Percentiles rank a stretch among this genome's conserved stretches.
Evolutionary conservation across 2,888 invertebrate genomes (phyloP).

Genomic region (Oscheius myriophilus): DNA sequence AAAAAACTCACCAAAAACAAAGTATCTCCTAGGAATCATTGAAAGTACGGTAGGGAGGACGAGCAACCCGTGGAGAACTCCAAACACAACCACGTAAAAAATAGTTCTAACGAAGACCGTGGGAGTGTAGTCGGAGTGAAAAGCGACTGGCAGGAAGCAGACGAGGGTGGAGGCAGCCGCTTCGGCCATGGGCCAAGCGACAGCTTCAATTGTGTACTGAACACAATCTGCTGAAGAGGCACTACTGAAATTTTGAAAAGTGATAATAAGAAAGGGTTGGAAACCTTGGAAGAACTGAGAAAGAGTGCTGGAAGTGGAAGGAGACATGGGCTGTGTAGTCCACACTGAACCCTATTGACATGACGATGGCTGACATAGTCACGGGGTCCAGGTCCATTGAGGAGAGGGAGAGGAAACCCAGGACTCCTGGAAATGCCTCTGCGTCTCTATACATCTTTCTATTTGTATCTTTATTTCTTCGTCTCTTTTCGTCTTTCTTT

Average conservation of each 20-base stretch:
- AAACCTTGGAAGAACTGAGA: slow-evolving; percentile 24
- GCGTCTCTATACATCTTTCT: too few relatives aligned
- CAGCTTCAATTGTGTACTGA: slow-evolving; percentile 34
- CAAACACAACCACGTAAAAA: slow-evolving; percentile 33
- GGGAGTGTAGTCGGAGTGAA: slow-evolving; percentile 43
- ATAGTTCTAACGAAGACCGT: slow-evolving; percentile 38
- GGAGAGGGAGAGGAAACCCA: slow-evolving; percentile 38
- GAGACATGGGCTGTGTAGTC: slow-evolving; percentile 48
- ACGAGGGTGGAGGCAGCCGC: slow-evolving; percentile 39
- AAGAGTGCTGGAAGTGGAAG: slow-evolving; percentile 42
- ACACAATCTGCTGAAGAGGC: slow-evolving; percentile 29
- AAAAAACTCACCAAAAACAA: slow-evolving; percentile 24
- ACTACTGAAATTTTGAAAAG: slow-evolving; percentile 31
- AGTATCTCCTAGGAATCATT: slow-evolving; percentile 32
- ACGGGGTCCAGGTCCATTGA: slow-evolving; percentile 43
- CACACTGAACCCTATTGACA: slow-evolving; percentile 48
- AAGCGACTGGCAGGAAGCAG: slow-evolving; percentile 39
- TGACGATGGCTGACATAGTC: slow-evolving; percentile 42
- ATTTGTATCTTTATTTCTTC: too few relatives aligned
- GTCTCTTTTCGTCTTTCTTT: background rate
- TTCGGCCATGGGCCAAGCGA: slow-evolving; percentile 41
- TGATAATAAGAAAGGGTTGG: background rate
- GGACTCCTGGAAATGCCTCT: slow-evolving; percentile 30
- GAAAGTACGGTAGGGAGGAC: slow-evolving; percentile 38
- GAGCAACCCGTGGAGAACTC: slow-evolving; percentile 35